phyloP scores from a whole-genome alignment of 2,888 invertebrate genomes.

The Nyleta sp. region DNA sequence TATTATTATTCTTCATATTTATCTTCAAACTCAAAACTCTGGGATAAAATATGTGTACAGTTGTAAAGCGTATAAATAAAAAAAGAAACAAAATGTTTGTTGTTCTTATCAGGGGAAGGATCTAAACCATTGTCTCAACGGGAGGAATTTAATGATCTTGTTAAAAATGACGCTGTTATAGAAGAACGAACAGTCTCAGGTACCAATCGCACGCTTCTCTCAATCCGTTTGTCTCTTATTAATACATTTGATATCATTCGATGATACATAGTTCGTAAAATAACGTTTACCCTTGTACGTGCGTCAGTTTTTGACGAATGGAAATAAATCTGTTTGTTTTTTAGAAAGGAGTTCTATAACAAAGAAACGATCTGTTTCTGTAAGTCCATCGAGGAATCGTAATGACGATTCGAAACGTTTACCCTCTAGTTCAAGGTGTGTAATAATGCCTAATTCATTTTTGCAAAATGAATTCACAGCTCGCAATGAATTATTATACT shows the following conservation, averaged over 20 bases:
- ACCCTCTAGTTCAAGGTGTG: conserved; percentile 34
- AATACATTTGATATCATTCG: no score
- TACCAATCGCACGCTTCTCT: conserved; percentile 2
- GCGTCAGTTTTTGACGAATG: no score
- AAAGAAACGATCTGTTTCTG: conserved; percentile 32
- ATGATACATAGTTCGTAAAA: no score
- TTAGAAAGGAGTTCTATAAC: conserved; percentile 28
- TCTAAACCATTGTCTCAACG: conserved; percentile 37
- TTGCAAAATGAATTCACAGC: background rate
- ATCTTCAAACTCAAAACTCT: no score
- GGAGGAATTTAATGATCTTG: conserved; percentile 18
- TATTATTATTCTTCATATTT: no score
- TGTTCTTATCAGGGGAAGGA: conserved; percentile 34
- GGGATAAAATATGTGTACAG: no score
- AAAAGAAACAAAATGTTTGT: conserved; percentile 8
- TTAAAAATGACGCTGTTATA: background rate
- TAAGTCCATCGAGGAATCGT: conserved; percentile 25
- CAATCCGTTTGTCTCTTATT: no score
- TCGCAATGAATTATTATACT: background rate
- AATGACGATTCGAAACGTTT: conserved; percentile 25
- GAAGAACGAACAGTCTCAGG: conserved; percentile 29
- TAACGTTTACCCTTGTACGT: no score
- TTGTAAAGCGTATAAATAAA: no score
- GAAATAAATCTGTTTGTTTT: conserved; percentile 19
- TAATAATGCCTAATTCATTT: background rate